Evolutionary conservation across 2,888 invertebrate genomes (phyloP).

Genomic region (Timema podura): DNA sequence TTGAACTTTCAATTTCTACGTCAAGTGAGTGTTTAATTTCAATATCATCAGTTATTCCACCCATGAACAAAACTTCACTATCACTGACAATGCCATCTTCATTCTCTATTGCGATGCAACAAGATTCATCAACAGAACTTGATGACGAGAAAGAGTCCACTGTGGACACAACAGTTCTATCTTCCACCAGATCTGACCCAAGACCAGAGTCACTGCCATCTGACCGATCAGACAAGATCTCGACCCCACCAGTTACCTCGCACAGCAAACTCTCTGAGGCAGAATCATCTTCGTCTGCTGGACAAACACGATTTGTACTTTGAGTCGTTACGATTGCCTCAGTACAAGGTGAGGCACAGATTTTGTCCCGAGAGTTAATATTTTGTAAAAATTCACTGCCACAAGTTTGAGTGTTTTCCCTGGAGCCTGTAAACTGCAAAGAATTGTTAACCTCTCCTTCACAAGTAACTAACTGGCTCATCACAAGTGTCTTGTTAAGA

Average conservation of each 20-base stretch:
- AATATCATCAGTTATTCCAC: constrained; percentile 46
- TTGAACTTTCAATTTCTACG: constrained; percentile 12
- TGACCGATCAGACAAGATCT: constrained; percentile 49
- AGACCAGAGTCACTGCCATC: constrained; percentile 83
- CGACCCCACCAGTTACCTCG: constrained; percentile 22
- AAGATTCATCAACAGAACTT: constrained; percentile 41
- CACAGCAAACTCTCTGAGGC: constrained; percentile 25
- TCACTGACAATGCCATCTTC: constrained; percentile 43
- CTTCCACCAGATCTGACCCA: constrained; percentile 69
- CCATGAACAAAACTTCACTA: constrained; percentile 52
- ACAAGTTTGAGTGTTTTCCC: no score
- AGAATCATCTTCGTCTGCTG: no score
- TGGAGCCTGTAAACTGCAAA: no score
- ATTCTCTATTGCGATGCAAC: constrained; percentile 29
- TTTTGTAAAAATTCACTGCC: no score
- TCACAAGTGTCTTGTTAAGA: no score
- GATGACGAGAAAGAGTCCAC: constrained; percentile 31
- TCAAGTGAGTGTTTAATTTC: constrained; percentile 30
- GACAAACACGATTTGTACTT: no score
- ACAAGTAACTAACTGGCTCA: no score
- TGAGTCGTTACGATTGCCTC: no score
- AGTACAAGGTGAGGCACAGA: no score
- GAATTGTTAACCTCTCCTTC: no score
- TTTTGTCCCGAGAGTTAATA: no score
- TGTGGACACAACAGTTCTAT: constrained; percentile 37